A percentile compares a stretch with the other conserved stretches of the same genome.
phyloP scores from a whole-genome alignment of 2,113 vertebrate species.

The Opisthocomus hoazin region DNA sequence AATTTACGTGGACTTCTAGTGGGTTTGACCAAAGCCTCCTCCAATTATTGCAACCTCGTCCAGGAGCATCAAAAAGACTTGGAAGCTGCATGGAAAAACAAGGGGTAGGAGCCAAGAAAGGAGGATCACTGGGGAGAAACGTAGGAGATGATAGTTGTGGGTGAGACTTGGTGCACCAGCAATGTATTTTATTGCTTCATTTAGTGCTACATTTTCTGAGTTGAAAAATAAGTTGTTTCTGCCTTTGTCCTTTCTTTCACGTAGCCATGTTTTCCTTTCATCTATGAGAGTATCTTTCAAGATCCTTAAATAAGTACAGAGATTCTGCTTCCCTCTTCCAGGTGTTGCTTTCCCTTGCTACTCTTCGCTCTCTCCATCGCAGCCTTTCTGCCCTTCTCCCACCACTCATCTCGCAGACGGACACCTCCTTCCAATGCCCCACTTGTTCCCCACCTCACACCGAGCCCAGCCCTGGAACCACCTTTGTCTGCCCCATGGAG shows the following conservation, averaged over 20 bases:
- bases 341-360: background rate
- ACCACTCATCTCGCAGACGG: background rate
- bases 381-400: background rate
- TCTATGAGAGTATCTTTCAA: background rate
- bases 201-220: background rate
- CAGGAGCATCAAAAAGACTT: background rate
- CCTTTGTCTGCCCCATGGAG: background rate
- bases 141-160: background rate
- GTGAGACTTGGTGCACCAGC: background rate
- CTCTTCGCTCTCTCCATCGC: background rate
- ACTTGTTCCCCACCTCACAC: background rate
- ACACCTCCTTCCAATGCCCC: background rate
- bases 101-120: background rate
- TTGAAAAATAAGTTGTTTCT: background rate
- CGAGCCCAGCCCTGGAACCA: rapidly evolving
- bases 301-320: background rate
- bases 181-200: background rate
- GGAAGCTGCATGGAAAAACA: background rate
- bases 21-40: background rate
- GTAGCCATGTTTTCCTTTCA: background rate
- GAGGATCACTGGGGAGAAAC: background rate
- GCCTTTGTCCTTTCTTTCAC: background rate
- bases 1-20: background rate
- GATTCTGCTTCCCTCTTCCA: background rate
- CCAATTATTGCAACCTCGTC: rapidly evolving